Evolutionary conservation across 2,888 invertebrate genomes (phyloP).

Genomic region (Dicranocentrus wangi): DNA sequence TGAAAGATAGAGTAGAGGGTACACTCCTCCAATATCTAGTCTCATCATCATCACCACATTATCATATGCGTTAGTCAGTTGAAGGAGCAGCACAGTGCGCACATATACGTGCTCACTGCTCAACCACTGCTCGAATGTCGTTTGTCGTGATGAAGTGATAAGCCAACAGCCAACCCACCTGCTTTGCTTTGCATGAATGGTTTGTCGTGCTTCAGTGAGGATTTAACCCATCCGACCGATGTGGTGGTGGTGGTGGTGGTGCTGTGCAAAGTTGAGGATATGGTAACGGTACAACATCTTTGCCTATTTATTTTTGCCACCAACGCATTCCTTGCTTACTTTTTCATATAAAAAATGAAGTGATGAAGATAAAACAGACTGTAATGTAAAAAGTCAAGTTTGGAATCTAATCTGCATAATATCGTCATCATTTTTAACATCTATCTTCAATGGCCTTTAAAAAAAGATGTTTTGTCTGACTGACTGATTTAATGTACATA

Average conservation of each 20-base stretch:
- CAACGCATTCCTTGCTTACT: too few species aligned
- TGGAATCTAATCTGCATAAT: background rate
- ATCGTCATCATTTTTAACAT: background rate
- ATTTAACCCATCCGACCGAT: background rate
- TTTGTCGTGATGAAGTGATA: background rate
- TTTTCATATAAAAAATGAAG: background rate
- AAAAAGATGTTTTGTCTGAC: too few species aligned
- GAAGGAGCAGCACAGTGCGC: too few species aligned
- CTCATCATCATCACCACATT: background rate
- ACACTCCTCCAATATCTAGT: too few species aligned
- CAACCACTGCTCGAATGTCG: too few species aligned
- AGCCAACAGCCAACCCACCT: background rate
- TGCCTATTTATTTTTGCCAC: background rate
- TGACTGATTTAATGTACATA: background rate
- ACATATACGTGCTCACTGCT: too few species aligned
- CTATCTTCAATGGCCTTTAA: background rate
- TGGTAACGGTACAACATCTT: background rate
- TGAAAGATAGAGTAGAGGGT: too few species aligned
- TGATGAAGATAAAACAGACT: background rate
- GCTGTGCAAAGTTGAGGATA: background rate
- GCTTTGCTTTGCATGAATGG: background rate
- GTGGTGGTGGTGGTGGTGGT: background rate
- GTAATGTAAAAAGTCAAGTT: background rate
- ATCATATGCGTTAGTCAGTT: background rate
- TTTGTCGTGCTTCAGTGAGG: background rate